Percentiles rank a stretch among this genome's conserved stretches.
These are phyloP conservation scores for Montipora capricornis DNA, from an alignment of 64 coral and sea anemone genomes.

Conservation along the genomic window DNA sequence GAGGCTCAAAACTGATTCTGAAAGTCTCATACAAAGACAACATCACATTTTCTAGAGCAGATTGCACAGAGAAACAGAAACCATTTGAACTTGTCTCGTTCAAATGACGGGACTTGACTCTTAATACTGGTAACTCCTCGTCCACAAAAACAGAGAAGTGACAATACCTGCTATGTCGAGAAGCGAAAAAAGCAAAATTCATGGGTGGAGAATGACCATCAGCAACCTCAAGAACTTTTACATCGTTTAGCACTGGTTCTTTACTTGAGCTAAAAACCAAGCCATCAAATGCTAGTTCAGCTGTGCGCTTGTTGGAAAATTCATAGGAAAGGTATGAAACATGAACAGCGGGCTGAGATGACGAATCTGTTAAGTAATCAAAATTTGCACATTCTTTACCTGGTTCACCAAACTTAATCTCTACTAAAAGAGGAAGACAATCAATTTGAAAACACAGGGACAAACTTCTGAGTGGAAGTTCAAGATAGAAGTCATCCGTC, in stretches of 20 bases:
- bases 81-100: neutral
- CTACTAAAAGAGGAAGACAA: slow-evolving; percentile 3
- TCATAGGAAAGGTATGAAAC: slow-evolving; percentile 23
- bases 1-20: neutral
- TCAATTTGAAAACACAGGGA: neutral
- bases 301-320: neutral
- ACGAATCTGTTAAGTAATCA: neutral
- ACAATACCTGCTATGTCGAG: neutral
- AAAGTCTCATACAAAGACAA: neutral
- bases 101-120: neutral
- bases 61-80: neutral
- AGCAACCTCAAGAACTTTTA: neutral
- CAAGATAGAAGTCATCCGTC: neutral
- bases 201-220: neutral
- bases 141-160: neutral
- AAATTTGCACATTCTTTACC: neutral
- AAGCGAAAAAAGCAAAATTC: neutral
- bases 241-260: neutral
- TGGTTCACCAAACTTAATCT: neutral
- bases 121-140: neutral
- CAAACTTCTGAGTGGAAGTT: neutral
- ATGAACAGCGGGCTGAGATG: neutral
- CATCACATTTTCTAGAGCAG: neutral
- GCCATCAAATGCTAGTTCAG: neutral
- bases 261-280: neutral